These are phyloP conservation scores for Zaprionus taronus DNA, from an alignment of 1,140 invertebrate genomes.

Conservation along the genomic window DNA sequence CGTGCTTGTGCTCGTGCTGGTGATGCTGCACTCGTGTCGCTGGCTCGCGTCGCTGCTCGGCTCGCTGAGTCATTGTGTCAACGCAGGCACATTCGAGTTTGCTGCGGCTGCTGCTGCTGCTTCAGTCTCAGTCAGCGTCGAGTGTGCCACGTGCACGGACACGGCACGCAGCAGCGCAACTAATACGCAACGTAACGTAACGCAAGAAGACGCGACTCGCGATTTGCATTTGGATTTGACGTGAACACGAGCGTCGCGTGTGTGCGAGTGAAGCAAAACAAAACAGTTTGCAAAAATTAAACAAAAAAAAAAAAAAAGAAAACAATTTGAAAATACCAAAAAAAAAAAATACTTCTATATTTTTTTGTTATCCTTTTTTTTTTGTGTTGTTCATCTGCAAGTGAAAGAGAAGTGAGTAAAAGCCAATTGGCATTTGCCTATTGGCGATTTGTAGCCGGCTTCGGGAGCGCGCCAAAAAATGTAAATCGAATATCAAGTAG, in stretches of 20 bases:
- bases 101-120: slow-evolving; percentile 26
- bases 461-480: slow-evolving; percentile 46
- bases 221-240: slow-evolving; percentile 3
- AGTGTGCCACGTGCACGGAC: slow-evolving; percentile 76
- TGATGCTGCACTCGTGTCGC: slow-evolving; percentile 17
- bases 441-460: slow-evolving; percentile 31
- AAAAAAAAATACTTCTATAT: background rate
- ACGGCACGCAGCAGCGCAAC: slow-evolving; percentile 32
- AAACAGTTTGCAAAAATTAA: slow-evolving; percentile 1
- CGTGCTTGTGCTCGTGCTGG: slow-evolving; percentile 2
- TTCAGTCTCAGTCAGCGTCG: slow-evolving; percentile 64
- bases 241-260: slow-evolving; percentile 15
- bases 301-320: background rate
- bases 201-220: background rate
- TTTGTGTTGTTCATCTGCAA: slow-evolving; percentile 9
- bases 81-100: slow-evolving; percentile 55
- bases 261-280: slow-evolving; percentile 26
- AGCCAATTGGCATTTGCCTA: slow-evolving; percentile 11
- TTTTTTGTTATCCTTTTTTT: slow-evolving; percentile 7
- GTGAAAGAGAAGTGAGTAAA: background rate
- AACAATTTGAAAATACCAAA: background rate
- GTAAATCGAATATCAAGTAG: slow-evolving; percentile 25
- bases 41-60: background rate
- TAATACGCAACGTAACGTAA: slow-evolving; percentile 11
- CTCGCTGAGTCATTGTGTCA: slow-evolving; percentile 55